Base-by-base conservation (phyloP, 2,888 invertebrate species). In the Limenitis camilla region DNA sequence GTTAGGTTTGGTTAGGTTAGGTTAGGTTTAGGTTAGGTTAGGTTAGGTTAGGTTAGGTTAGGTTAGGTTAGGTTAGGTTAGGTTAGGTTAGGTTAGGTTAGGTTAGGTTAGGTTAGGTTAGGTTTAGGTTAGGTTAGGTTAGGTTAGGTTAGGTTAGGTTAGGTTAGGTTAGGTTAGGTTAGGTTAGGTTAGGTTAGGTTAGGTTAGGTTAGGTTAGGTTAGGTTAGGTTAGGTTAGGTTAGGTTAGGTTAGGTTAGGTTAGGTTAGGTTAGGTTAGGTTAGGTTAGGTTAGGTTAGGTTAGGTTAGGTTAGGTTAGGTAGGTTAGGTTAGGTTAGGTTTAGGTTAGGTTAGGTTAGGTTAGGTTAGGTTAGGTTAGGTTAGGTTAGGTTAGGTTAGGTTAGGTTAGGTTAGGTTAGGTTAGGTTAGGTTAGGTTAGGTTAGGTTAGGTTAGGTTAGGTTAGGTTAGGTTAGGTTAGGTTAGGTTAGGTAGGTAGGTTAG, bases 171-270 rank as follows among this genome's bases (percentile, higher is more conserved):
- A 49, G 49, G 49, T 49, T 49, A 58, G 55, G 55, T 55, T 53
- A 55, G 58, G 55, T 58, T 50, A 49, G 57, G 58, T 58, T 58
- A 56, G 56, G 58, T 53, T 56, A 56, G 56, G 58, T 53, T 56
- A 56, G 56, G 58, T 52, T 54, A 55, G 55, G 58, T 52, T 52
- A 58, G 58, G 58, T 53, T 54, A 56, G 58, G 58, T 52, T 56
- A 56, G 58, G 55, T 52, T 53, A 54, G 55, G 58, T 56, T 52
- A 56, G 56, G 56, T 53, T 53, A 58, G 55, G 55, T 53, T 53
- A 55, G 52, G 55, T 52, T 53, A 53, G 58, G 58, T 53, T 53
- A 55, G 55, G 55, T 53, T 53, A 58, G 55, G 55, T 53, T 53
- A 55, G 52, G 55, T 52, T 53, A 53, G 58, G 58, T 53, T 53